Evolutionary conservation across 2,888 invertebrate genomes (phyloP).

Genomic region (Orthosia gracilis): DNA sequence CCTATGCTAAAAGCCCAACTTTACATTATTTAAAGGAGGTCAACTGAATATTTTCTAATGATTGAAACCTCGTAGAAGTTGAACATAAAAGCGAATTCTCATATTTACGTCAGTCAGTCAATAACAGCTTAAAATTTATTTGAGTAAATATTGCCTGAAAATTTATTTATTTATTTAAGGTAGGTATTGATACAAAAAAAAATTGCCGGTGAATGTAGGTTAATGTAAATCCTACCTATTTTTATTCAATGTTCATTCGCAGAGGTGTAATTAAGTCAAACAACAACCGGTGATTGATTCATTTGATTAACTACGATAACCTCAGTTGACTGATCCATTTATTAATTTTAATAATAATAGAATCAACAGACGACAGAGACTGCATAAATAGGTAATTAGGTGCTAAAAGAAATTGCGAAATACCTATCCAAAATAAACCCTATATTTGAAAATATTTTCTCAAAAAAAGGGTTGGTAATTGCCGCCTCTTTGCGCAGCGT

Average conservation of each 20-base stretch:
- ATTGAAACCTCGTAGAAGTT: neutral
- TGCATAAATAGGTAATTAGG: neutral
- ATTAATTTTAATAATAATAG: neutral
- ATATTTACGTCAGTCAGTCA: neutral
- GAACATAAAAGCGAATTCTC: neutral
- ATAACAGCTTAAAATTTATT: neutral
- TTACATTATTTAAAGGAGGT: conserved; percentile 27
- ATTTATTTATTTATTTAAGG: too few species aligned
- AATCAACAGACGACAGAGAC: neutral
- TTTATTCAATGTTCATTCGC: neutral
- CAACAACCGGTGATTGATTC: neutral
- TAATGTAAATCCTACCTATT: too few species aligned
- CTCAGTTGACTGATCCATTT: neutral
- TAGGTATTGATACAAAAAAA: too few species aligned
- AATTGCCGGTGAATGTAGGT: too few species aligned
- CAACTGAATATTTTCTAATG: conserved; percentile 17
- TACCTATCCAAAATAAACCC: neutral
- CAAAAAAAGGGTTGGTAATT: conserved; percentile 2
- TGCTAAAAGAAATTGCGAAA: neutral
- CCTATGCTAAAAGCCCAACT: conserved; percentile 12
- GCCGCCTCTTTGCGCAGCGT: conserved; percentile 14
- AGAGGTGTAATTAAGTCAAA: neutral
- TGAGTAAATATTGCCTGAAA: neutral
- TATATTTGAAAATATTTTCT: conserved; percentile 12
- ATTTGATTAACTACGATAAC: neutral